Base-by-base conservation (phyloP, 2,888 invertebrate species). In the Drosophila macrospina region DNA sequence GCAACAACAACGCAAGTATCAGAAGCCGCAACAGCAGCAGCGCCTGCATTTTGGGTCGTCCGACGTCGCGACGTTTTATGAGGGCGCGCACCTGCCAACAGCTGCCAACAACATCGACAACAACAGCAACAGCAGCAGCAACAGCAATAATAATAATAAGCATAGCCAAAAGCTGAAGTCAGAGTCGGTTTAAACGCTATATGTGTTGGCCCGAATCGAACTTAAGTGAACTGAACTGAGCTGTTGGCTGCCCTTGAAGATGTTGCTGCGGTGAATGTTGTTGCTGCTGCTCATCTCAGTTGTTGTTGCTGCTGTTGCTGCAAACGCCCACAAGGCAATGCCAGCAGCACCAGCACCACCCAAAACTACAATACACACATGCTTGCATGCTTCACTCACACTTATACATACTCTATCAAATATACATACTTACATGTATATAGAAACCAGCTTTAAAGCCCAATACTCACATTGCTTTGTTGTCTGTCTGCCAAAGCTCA, bases 1-100 rank as follows among this genome's bases (percentile, higher is more conserved):
- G 8, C 51, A 48, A 39, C 20, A 64, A 5, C 47, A 56, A 30
- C 42, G 44, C 3, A 30, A 47, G 30, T 16, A 10, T 6, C 47
- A 47, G 30, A 30, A 44, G 26, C 26, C 44, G 10, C 44, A 47
- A 11, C 45, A 48, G 42, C 11, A 70, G 69, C 56, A 62, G 67
- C 56, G 75, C 76, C 76, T 76, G 76, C 76, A 76, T 69, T 68
- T 67, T 63, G 66, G 70, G 62, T 80, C 68, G 69, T 50, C 54
- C 36, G 37, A 48, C 69, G 56, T 59, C 72, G 64, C 69, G 56
- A 62, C 72, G 64, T 65, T 79, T 86, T 88, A 88, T 83, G 83
- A 88, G 83, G 88, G 88, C 88, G 86, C 88, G 88, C 83, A 83
- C 83, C 83, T 83, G 83, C 83, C 86, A 88, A 69, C 83, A 88